Conservation (phyloP, 2,888 invertebrate species). For the Diabrotica balteata region DNA sequence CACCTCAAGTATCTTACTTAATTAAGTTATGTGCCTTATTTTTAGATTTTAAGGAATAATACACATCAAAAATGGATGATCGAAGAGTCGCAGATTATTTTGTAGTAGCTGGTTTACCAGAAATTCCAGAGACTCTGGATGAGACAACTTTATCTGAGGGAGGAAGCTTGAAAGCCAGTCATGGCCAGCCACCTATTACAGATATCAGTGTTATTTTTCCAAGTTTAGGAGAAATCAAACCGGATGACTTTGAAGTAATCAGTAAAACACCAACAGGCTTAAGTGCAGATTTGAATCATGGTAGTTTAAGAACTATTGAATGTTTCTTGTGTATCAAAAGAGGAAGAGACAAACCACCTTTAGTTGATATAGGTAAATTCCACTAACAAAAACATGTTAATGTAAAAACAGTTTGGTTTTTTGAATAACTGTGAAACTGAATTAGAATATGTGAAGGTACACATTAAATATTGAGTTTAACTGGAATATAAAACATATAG, state of each 20-base stretch:
- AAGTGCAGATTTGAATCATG: constrained; percentile 96
- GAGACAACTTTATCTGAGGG: constrained; percentile 77
- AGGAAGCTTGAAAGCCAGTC: constrained; percentile 81
- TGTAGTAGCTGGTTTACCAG: constrained; percentile 94
- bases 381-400: background rate
- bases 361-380: constrained; percentile 92
- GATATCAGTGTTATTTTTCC: constrained; percentile 94
- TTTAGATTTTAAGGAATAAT: constrained; percentile 16
- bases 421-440: too few species aligned
- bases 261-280: constrained; percentile 85
- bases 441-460: too few species aligned
- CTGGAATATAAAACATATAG: too few species aligned
- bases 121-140: constrained; percentile 78
- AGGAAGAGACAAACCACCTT: constrained; percentile 93
- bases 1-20: constrained; percentile 3
- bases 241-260: constrained; percentile 76
- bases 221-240: constrained; percentile 83
- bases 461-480: too few species aligned
- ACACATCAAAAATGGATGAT: constrained; percentile 72
- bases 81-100: constrained; percentile 96
- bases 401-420: constrained; percentile 1
- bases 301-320: constrained; percentile 90
- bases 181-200: constrained; percentile 91
- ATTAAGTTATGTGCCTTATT: constrained; percentile 27
- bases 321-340: constrained; percentile 92